Base-by-base conservation (phyloP, 1,140 invertebrate genomes). In the Psilanteris sp. region DNA sequence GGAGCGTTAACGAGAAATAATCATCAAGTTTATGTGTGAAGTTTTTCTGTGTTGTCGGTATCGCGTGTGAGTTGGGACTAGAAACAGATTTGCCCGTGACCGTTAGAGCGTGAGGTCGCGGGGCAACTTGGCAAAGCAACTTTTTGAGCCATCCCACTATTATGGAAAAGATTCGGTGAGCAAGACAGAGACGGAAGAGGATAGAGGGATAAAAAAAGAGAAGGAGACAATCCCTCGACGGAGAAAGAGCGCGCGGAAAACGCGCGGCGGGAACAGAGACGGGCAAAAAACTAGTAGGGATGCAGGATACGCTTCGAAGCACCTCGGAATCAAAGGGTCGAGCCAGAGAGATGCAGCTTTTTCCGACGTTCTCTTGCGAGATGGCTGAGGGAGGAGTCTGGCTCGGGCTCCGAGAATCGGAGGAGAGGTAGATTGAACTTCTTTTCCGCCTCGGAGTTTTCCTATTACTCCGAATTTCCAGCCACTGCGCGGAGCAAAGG, bases 391-490 rank as follows among this genome's bases (percentile, higher is more conserved):
- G 66, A 41, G 61, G 70, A 72, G 68, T 55, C 57, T 64, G 39
- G 46, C 31, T 39, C 24, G 43, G 27, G 29, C 46, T 66, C 18
- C 31, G 32, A 37, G 29, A 61, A 29, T 39, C 44, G 29, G 36
- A 77, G 70, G 73, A 68, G 67, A 74, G 77, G 77, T 77, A 85
- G 82, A 87, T 86, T 85, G 80, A 86, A 86, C 84, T 87, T 86
- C 82, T 86, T 85, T 85, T 83, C 80, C 82, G 78, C 79, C 83
- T 79, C 79, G 79, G 85, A 85, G 83, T 86, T 86, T 86, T 85
- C 83, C 84, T 85, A 87, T 86, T 86, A 86, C 85, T 85, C 79
- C 80, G 80, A 85, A 87, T 85, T 85, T 87, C 78, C 76, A 82
- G 76, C 78, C 76, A 72, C 36, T 72, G 74, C 54, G 74, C 74